Evolutionary conservation across 2,888 invertebrate species (phyloP).

Genomic region (Dasypolia templi): DNA sequence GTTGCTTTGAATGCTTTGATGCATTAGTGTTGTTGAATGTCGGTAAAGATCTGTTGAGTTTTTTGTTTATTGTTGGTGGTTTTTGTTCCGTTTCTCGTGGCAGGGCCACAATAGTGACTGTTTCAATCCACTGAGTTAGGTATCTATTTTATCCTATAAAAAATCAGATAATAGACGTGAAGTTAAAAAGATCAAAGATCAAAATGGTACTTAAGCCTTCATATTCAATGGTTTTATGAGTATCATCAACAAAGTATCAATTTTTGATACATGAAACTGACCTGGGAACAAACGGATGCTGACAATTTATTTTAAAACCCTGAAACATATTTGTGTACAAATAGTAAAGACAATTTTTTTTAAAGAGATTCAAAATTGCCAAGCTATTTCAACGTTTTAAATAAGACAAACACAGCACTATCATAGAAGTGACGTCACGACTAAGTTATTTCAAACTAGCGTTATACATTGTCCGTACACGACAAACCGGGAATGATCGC

Average conservation of each 20-base stretch:
- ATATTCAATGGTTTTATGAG: too few species aligned
- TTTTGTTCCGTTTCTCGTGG: background rate
- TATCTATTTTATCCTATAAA: background rate
- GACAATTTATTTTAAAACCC: too few species aligned
- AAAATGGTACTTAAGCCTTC: background rate
- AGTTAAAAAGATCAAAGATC: background rate
- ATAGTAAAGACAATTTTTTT: too few species aligned
- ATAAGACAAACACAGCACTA: too few species aligned
- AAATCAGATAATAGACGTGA: background rate
- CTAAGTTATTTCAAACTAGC: too few species aligned
- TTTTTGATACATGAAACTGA: too few species aligned
- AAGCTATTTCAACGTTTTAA: too few species aligned
- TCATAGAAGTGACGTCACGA: too few species aligned
- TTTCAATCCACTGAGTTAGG: background rate
- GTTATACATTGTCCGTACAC: too few species aligned
- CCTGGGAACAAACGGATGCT: background rate
- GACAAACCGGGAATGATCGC: too few species aligned
- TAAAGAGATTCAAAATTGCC: too few species aligned
- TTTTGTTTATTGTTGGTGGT: background rate
- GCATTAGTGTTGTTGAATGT: background rate
- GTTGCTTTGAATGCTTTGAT: slow-evolving; percentile 1
- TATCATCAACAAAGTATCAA: background rate
- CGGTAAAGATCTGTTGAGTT: background rate
- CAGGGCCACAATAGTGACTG: background rate
- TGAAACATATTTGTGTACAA: too few species aligned